Base-by-base conservation (phyloP, 2,888 invertebrate species). In the Mongoloraphidia duomilia region DNA sequence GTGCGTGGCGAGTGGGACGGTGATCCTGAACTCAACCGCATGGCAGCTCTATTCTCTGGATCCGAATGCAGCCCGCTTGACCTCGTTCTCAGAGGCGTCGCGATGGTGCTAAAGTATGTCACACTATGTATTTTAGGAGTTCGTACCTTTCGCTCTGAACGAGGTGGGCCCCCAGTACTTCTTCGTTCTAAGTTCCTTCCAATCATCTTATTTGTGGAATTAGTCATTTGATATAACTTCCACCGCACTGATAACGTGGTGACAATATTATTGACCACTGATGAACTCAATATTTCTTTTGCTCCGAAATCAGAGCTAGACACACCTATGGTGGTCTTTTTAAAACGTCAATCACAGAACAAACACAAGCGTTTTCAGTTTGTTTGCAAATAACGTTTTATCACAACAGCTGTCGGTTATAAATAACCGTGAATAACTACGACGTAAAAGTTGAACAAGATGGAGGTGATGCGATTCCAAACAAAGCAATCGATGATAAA, bases 1-100 rank as follows among this genome's bases (percentile, higher is more conserved):
- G 64, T 64, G 44, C 63, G 54, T 33, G 61, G 61, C 12, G 49
- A 43, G 36, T 46, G 35, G 9, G 40, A 26, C 35, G 44, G 44
- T 10, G 17, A 12, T 38, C 41, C 26, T 34, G 49, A 45, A 46
- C 47, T 48, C 42, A 48, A 14, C 33, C 48, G 34, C 11, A 47
- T 17, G 17, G 33, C 17, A 12, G 12, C 33, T 10, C 35, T 41
- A 8, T 13, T 12, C 11, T 41, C 47, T 11, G 10, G 5, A 17
- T 34, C 38, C 14, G 38, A 45, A 26, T 13, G 45, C 34, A 38
- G 38, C 13, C n/a, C 35, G 9, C 34, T 26, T 38, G 36, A 26
- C 9, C 12, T 34, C 26, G 13, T 44, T n/a, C 52, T 46, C 14
- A 48, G 43, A 11, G 52, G 52, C 13, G 50, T 52, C 10, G 50